phyloP scores from a whole-genome alignment of 2,113 vertebrate genomes.

The Crotalus tigris region DNA sequence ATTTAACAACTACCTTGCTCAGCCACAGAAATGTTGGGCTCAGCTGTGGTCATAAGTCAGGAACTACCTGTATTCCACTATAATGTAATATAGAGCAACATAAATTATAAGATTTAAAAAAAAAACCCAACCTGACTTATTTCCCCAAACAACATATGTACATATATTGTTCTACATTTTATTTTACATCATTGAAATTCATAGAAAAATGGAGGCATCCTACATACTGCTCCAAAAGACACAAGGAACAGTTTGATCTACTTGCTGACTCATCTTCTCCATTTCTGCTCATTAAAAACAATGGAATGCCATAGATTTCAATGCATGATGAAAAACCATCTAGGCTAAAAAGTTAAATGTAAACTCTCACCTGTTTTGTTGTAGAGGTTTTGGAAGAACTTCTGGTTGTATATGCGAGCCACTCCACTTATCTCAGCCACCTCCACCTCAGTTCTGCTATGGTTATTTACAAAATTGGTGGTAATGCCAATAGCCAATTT shows the following conservation, averaged over 20 bases:
- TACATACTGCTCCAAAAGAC: neutral
- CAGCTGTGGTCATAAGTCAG: neutral
- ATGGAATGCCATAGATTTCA: neutral
- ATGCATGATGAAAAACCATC: neutral
- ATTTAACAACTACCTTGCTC: neutral
- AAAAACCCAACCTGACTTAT: neutral
- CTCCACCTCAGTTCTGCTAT: conserved; percentile 79
- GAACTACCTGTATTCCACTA: neutral
- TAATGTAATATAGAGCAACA: neutral
- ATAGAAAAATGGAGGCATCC: neutral
- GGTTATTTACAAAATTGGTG: conserved; percentile 85
- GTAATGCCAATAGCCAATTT: conserved; percentile 94
- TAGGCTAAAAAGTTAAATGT: neutral
- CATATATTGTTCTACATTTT: neutral
- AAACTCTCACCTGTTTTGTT: conserved; percentile 78
- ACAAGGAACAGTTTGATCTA: neutral
- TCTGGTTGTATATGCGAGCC: conserved; percentile 94
- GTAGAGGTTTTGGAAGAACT: conserved; percentile 89
- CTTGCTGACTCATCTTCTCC: neutral
- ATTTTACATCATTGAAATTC: neutral
- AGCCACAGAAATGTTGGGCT: neutral
- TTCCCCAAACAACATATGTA: neutral
- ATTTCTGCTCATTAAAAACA: neutral
- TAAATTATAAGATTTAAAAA: neutral
- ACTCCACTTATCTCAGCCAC: conserved; percentile 92